Conservation (phyloP, 2,797 vertebrate species). For the Mus spretus region DNA sequence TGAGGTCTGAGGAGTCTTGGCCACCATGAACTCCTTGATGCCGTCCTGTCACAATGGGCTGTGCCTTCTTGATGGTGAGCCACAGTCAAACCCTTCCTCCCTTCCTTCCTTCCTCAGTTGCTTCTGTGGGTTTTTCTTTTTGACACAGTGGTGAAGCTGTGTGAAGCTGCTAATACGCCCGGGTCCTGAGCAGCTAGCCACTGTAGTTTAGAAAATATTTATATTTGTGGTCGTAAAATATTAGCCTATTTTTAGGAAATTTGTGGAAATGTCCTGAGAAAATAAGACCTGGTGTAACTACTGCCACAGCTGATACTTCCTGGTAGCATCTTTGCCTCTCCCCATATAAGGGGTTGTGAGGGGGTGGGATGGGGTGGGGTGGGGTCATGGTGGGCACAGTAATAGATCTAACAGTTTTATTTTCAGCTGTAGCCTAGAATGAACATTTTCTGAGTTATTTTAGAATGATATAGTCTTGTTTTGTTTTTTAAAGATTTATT, state of each 20-base stretch:
- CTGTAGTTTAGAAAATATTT: not conserved
- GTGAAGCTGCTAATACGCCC: not conserved
- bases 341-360: fast-evolving
- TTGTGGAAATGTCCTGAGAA: not conserved
- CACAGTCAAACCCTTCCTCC: not conserved
- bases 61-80: no score
- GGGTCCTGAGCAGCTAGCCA: not conserved
- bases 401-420: not conserved
- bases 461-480: not conserved
- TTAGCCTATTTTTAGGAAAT: not conserved
- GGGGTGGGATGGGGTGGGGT: no score
- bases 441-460: not conserved
- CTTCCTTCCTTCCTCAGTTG: no score
- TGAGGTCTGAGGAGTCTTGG: not conserved
- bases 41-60: not conserved
- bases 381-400: no score
- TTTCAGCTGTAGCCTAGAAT: not conserved
- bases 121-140: not conserved
- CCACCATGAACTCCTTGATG: not conserved
- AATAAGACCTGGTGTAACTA: not conserved
- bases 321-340: not conserved
- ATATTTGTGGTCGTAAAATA: not conserved
- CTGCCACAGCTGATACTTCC: not conserved
- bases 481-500: not conserved
- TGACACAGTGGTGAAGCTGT: not conserved